A percentile compares a stretch with the other conserved stretches of the same genome.
phyloP scores from a whole-genome alignment of 1,140 invertebrate genomes.

The Saxidomus purpurata region DNA sequence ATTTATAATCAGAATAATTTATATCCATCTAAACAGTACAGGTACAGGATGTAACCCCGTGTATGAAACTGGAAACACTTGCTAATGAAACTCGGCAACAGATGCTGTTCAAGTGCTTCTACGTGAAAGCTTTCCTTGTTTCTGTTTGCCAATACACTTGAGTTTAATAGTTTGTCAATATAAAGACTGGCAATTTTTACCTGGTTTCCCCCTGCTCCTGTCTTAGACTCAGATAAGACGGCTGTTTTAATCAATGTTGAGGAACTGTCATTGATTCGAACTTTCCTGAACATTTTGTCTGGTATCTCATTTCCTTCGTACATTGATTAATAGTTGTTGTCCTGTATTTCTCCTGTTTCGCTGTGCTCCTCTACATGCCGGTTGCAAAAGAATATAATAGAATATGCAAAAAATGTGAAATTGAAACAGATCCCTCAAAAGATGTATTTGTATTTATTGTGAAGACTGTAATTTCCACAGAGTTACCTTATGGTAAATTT shows the following conservation, averaged over 20 bases:
- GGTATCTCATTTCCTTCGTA: neutral
- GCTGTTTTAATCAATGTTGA: conserved; percentile 16
- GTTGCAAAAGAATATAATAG: too few relatives aligned
- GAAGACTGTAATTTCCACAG: too few relatives aligned
- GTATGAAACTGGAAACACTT: neutral
- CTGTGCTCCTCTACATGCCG: too few relatives aligned
- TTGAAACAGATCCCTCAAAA: too few relatives aligned
- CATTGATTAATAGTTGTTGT: conserved; percentile 31
- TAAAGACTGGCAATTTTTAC: conserved; percentile 8
- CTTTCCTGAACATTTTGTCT: conserved; percentile 12
- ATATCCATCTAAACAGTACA: too few relatives aligned
- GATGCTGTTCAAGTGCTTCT: conserved; percentile 12
- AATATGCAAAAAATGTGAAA: too few relatives aligned
- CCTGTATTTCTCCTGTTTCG: neutral
- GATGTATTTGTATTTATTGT: too few relatives aligned
- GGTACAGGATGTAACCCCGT: neutral
- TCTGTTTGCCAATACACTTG: neutral
- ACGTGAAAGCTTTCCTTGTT: neutral
- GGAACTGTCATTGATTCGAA: conserved; percentile 33
- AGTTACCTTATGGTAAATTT: too few relatives aligned
- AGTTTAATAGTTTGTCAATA: conserved; percentile 13
- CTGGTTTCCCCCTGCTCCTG: neutral
- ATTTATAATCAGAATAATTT: too few relatives aligned
- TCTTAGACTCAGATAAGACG: neutral
- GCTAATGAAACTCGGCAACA: neutral